Evolutionary conservation across 2,113 vertebrate species (phyloP), one percentile per base, ranked within the genome.

Genomic region (Helogale parvula): DNA sequence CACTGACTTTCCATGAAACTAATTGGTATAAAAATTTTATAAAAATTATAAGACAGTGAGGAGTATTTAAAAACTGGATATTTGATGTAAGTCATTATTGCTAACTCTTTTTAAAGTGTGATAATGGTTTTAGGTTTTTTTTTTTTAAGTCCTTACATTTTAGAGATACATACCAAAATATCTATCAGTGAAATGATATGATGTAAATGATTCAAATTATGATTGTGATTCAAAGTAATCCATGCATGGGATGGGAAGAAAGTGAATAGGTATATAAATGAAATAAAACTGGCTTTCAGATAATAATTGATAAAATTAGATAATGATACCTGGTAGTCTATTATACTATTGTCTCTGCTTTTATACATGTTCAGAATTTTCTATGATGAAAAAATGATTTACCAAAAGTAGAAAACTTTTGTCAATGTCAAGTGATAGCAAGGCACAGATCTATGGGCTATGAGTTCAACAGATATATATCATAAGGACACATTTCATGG

Each of bases 331-430:
- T 72, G 16, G 12, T 23, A 80, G 10, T 76, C 82, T 93, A 23
- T 93, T 71, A 71, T 33, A 33, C 2, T 81, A 31, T 77, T 77
- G 5, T 69, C 38, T 95, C 41, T 92, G 31, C 1, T 54, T 95
- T 92, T 86, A 11, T 45, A 45, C 54, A n/a, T 82, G 41, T 82
- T 88, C 96, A 8, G 27, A 76, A 60, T 82, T 93, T 97, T 65
- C 77, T 92, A 13, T 16, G 90, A 15, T 76, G 76, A 93, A 74
- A 90, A 80, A 38, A 2, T 74, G 8, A 81, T 69, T 88, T 74
- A 74, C 2, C 16, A 91, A 77, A 88, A 85, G 11, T 88, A 68
- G 81, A 33, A 88, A 88, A 74, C 27, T 41, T 79, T 89, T 84
- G 4, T n/a, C 79, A 91, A 6, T 21, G 25, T 52, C 11, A 27